These are phyloP conservation scores for Ictidomys tridecemlineatus DNA, from an alignment of 2,113 vertebrate genomes.

Conservation along the genomic window DNA sequence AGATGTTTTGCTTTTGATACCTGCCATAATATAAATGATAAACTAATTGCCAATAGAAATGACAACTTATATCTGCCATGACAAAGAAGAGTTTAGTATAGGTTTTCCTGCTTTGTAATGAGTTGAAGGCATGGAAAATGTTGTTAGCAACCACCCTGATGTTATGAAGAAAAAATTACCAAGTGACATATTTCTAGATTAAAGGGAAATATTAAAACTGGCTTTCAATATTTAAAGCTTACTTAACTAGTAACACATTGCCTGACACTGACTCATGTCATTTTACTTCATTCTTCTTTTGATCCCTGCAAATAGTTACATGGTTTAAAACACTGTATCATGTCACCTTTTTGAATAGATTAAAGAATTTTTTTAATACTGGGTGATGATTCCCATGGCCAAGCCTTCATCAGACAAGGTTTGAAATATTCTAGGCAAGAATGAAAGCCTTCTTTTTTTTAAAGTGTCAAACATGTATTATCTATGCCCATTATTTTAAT, in stretches of 20 bases:
- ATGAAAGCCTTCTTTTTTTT: not conserved
- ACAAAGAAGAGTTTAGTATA: constrained; percentile 66
- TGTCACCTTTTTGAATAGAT: constrained; percentile 89
- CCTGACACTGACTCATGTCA: constrained; percentile 88
- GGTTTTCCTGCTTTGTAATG: constrained; percentile 77
- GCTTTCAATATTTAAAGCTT: constrained; percentile 92
- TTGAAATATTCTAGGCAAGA: constrained; percentile 76
- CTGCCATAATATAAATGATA: constrained; percentile 60
- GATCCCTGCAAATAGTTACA: constrained; percentile 90
- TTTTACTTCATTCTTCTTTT: constrained; percentile 91
- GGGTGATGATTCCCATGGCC: constrained; percentile 82
- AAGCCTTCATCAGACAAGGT: constrained; percentile 80
- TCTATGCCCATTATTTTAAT: constrained; percentile 63
- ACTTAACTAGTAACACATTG: constrained; percentile 89
- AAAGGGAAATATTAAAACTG: constrained; percentile 92
- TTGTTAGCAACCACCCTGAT: constrained; percentile 84
- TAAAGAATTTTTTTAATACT: constrained; percentile 87
- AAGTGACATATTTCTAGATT: constrained; percentile 89
- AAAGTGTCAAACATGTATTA: constrained; percentile 66
- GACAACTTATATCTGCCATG: constrained; percentile 65
- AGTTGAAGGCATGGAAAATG: constrained; percentile 85
- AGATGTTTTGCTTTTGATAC: constrained; percentile 77
- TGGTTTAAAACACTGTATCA: constrained; percentile 88
- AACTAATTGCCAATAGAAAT: constrained; percentile 76
- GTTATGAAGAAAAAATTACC: constrained; percentile 82